Evolutionary conservation across 2,888 invertebrate species (phyloP).

Genomic region (Pollenia angustigena): DNA sequence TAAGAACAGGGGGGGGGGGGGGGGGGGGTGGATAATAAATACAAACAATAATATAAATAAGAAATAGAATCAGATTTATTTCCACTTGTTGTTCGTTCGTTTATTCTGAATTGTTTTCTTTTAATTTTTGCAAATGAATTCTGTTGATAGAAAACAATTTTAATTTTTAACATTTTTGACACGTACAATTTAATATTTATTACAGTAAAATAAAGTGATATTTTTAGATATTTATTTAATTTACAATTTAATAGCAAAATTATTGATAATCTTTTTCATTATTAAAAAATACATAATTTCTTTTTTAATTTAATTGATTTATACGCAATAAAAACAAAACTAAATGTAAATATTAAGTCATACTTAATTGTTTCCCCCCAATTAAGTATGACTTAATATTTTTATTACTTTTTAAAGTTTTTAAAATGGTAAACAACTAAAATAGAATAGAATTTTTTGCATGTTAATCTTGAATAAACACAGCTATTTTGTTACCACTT

Average conservation of each 20-base stretch:
- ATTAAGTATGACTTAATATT: too few species aligned
- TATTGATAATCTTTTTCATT: conserved; percentile 5
- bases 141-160: not conserved
- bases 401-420: too few species aligned
- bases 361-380: not conserved
- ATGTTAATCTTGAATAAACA: too few species aligned
- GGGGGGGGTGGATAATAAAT: not conserved
- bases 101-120: not conserved
- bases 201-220: not conserved
- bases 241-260: conserved; percentile 25
- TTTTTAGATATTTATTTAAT: conserved; percentile 34
- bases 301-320: conserved; percentile 21
- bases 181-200: conserved; percentile 50
- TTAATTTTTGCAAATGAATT: not conserved
- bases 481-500: too few species aligned
- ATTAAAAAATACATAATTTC: not conserved
- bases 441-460: too few species aligned
- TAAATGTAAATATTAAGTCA: not conserved
- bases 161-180: conserved; percentile 33
- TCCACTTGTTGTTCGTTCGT: not conserved
- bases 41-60: conserved; percentile 20
- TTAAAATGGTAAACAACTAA: too few species aligned
- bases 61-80: conserved; percentile 6
- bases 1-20: not conserved
- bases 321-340: not conserved